A percentile compares a stretch with the other conserved stretches of the same genome.
Conservation (phyloP, 2,888 invertebrate species). For the Acronicta leporina region DNA sequence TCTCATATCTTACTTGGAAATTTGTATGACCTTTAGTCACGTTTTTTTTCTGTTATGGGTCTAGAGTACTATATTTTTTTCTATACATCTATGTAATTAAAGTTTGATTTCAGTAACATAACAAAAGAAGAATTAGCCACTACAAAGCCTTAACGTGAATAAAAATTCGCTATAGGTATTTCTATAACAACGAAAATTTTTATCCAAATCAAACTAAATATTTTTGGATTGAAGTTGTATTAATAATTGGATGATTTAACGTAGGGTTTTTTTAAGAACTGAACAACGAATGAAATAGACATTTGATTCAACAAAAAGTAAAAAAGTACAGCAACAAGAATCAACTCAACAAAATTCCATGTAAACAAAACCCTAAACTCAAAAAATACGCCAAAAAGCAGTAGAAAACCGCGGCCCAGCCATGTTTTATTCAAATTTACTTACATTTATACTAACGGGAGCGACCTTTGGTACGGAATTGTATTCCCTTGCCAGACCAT, state of each 20-base stretch:
- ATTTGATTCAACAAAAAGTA: background rate
- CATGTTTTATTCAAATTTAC: conserved; percentile 90
- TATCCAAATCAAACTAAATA: too few species aligned
- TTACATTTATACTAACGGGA: conserved; percentile 88
- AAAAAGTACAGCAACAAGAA: conserved; percentile 1
- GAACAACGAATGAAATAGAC: background rate
- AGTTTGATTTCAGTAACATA: background rate
- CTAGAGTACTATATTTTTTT: too few species aligned
- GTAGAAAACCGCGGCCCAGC: conserved; percentile 56
- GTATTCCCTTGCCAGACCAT: conserved; percentile 87
- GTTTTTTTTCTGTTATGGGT: conserved; percentile 17
- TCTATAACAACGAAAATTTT: too few species aligned
- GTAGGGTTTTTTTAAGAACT: too few species aligned
- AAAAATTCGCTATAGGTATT: too few species aligned
- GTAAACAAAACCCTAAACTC: conserved; percentile 39
- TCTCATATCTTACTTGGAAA: conserved; percentile 34
- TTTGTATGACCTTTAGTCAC: conserved; percentile 42
- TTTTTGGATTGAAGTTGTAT: too few species aligned
- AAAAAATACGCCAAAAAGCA: conserved; percentile 55
- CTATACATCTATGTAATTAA: background rate
- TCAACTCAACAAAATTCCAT: conserved; percentile 6
- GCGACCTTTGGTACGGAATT: conserved; percentile 86
- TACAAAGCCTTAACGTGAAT: too few species aligned
- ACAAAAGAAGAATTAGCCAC: background rate
- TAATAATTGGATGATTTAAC: too few species aligned